Percentiles rank a stretch among this genome's conserved stretches.
phyloP scores from a whole-genome alignment of 2,888 invertebrate genomes.

The Chaetogeoica ovagalla region DNA sequence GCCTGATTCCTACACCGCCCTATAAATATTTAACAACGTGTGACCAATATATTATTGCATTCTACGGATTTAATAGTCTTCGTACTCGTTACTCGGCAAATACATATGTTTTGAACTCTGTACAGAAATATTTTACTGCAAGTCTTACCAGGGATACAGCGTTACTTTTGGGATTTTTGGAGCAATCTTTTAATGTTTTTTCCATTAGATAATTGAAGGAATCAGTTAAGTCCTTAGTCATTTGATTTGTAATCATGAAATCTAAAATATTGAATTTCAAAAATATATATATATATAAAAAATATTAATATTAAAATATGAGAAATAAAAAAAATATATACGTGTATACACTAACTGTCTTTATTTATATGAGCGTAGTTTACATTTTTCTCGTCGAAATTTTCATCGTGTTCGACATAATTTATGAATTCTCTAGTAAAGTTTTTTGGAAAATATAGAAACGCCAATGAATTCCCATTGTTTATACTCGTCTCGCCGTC shows the following conservation, averaged over 20 bases:
- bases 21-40: too few species aligned
- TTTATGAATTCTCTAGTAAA: background rate
- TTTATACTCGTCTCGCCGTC: slow-evolving; percentile 3
- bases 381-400: slow-evolving; percentile 5
- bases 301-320: background rate
- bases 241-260: slow-evolving; percentile 28
- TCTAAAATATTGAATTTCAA: slow-evolving; percentile 8
- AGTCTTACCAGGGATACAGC: slow-evolving; percentile 14
- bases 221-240: too few species aligned
- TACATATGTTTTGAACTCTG: too few species aligned
- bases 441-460: slow-evolving; percentile 41
- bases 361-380: slow-evolving; percentile 16
- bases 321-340: too few species aligned
- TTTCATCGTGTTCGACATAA: slow-evolving; percentile 1
- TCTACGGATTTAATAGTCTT: too few species aligned
- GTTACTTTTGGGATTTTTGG: background rate
- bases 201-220: too few species aligned
- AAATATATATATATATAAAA: background rate
- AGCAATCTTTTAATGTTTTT: slow-evolving; percentile 1
- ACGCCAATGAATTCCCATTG: background rate
- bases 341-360: slow-evolving; percentile 23
- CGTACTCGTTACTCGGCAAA: too few species aligned
- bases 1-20: too few species aligned
- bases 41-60: too few species aligned
- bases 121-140: too few species aligned